Evolutionary conservation across 2,888 invertebrate genomes (phyloP).

Genomic region (Orgyia antiqua): DNA sequence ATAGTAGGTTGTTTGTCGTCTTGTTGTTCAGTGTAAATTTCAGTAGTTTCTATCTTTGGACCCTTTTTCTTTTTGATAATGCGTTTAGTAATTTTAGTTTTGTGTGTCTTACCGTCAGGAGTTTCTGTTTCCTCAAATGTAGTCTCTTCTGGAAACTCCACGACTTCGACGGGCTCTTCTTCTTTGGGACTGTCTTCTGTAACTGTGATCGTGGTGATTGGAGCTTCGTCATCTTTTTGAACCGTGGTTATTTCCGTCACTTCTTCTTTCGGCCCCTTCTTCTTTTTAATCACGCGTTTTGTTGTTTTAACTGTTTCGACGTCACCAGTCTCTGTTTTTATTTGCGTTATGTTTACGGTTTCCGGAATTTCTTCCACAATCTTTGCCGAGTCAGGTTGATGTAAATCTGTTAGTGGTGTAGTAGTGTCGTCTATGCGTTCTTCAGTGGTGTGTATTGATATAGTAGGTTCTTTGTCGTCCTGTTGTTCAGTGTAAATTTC

Average conservation of each 20-base stretch:
- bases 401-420: background rate
- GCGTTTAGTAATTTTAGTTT: background rate
- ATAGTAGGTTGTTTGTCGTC: background rate
- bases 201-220: background rate
- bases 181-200: background rate
- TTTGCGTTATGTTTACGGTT: conserved; percentile 8
- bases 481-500: background rate
- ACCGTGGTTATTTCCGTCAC: background rate
- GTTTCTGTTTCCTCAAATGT: background rate
- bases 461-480: background rate
- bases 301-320: conserved; percentile 6
- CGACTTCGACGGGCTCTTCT: background rate
- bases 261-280: conserved; percentile 19
- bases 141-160: background rate
- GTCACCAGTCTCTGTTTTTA: conserved; percentile 8
- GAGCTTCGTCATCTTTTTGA: background rate
- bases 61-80: background rate
- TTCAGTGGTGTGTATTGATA: background rate
- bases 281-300: conserved; percentile 22
- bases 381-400: background rate
- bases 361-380: conserved; percentile 10
- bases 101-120: background rate
- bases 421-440: background rate
- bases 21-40: background rate
- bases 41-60: background rate